Conservation (phyloP, 2,113 vertebrate genomes). For the Lanius ludovicianus region DNA sequence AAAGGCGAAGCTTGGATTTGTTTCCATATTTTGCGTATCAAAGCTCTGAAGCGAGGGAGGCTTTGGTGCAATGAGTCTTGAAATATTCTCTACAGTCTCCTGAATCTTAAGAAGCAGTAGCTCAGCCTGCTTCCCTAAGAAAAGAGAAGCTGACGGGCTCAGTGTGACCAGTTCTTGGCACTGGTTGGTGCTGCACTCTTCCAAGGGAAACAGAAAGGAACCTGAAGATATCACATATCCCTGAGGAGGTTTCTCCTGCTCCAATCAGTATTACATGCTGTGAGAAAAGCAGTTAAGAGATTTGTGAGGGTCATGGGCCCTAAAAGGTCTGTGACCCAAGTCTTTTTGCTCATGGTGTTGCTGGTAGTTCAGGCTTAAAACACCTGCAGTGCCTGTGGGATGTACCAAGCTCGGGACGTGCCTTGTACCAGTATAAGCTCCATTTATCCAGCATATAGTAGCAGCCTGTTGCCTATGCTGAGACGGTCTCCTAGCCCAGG, state of each 20-base stretch:
- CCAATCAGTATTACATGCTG: background rate
- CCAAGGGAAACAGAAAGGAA: background rate
- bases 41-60: conserved; percentile 31
- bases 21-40: conserved; percentile 35
- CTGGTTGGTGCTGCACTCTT: background rate
- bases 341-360: background rate
- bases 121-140: background rate
- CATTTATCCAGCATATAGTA: background rate
- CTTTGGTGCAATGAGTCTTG: conserved; percentile 32
- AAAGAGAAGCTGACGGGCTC: background rate
- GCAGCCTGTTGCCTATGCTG: background rate
- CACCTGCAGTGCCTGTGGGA: background rate
- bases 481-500: background rate
- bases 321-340: background rate
- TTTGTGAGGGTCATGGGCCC: background rate
- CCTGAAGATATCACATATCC: background rate
- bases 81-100: conserved; percentile 12
- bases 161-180: background rate
- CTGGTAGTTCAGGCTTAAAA: background rate
- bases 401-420: background rate
- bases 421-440: background rate
- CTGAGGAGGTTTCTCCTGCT: background rate
- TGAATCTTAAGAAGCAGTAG: background rate
- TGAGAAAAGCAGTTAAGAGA: background rate
- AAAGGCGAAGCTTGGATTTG: conserved; percentile 37